Evolutionary conservation across 1,140 invertebrate genomes (phyloP), one percentile per base, ranked within the genome.

Genomic region (Macrocentrus cingulum): DNA sequence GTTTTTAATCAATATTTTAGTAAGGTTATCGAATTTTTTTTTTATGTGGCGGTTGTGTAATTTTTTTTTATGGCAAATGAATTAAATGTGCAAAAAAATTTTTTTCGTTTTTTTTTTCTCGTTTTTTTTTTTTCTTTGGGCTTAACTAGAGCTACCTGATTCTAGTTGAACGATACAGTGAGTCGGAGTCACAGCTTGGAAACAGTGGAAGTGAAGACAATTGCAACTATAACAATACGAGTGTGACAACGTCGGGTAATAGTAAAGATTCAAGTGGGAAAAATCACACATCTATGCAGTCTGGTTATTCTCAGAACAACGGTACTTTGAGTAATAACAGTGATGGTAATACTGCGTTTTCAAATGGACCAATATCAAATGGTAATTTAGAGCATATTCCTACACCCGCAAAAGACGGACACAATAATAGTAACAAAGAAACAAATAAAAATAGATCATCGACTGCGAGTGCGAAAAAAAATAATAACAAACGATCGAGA

Each of bases 161-260:
- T 82, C 70, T 72, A 90, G 88, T 85, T 81, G 90, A 91, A 69
- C 84, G 88, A 69, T 90, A 91, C 69, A 94, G 91, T 80, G 92
- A 94, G 79, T 90, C 89, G 42, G 92, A 95, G 79, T 94, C 92
- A 9, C 91, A 94, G 77, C 91, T 84, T 61, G 84, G 84, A 42
- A 85, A 86, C 66, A 87, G 85, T 67, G 84, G 83, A 58, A 85
- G 85, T 67, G 85, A 87, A 67, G 86, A 87, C 71, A 86, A 85
- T 70, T 81, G 80, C 55, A 80, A 80, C 64, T 79, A 78, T 54
- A 68, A 66, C 46, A 79, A 74, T 68, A 70, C 87, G 41, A 90
- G 88, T 75, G 84, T 87, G 65, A 84, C 88, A 66, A 87, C 88
- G 57, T 87, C 87, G 67, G 86, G 87, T 64, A 89, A 87, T 68